Conservation (phyloP, 2,113 vertebrate species). For the Capreolus pygargus region DNA sequence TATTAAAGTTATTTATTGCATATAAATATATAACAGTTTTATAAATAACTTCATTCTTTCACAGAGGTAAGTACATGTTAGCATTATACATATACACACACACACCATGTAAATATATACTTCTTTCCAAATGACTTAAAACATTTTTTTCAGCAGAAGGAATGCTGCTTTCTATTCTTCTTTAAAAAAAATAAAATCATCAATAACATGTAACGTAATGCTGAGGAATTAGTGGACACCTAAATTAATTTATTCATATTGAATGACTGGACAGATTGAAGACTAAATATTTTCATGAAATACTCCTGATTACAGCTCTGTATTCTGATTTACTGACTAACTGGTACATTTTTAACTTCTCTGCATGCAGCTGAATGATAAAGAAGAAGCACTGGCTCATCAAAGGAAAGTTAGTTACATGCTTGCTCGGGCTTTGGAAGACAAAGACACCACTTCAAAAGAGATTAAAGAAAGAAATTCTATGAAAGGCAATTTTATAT, state of each 20-base stretch:
- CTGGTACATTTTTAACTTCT: neutral
- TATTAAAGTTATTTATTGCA: neutral
- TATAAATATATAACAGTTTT: neutral
- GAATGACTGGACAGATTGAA: neutral
- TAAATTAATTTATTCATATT: neutral
- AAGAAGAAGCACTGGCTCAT: slow-evolving; percentile 93
- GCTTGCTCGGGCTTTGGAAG: slow-evolving; percentile 88
- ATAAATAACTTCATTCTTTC: neutral
- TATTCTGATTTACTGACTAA: neutral
- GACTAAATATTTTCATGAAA: neutral
- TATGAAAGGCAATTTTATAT: neutral
- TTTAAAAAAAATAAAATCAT: neutral
- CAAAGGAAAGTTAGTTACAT: slow-evolving; percentile 96
- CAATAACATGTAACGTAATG: neutral
- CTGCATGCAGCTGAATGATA: slow-evolving; percentile 89
- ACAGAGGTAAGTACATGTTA: neutral
- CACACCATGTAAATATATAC: neutral
- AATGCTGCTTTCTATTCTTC: neutral
- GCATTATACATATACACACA: neutral
- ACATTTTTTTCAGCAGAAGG: neutral
- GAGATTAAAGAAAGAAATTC: neutral
- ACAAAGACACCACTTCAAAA: slow-evolving; percentile 75
- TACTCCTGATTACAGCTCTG: neutral
- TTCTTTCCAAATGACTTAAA: neutral
- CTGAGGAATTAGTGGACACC: neutral